phyloP scores from a whole-genome alignment of 2,113 vertebrate species.

The Poecile atricapillus region DNA sequence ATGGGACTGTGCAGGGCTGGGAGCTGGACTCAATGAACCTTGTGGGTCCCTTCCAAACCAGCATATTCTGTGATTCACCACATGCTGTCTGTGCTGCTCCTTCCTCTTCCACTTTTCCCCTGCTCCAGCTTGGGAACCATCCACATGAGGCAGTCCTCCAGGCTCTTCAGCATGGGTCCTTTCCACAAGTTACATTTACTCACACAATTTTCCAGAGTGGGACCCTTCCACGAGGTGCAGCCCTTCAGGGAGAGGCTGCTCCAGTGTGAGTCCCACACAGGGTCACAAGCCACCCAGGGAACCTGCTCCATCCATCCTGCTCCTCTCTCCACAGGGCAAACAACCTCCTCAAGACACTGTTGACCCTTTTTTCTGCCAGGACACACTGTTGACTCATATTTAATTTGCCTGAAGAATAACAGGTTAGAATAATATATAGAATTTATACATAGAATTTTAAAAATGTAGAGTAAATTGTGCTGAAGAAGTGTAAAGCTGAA shows the following conservation, averaged over 20 bases:
- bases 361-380: not conserved
- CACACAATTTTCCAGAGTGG: not conserved
- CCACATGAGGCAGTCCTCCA: no score
- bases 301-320: accelerated
- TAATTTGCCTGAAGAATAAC: not conserved
- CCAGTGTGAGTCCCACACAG: accelerated
- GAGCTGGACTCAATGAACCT: not conserved
- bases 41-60: not conserved
- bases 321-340: not conserved
- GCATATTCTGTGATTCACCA: not conserved
- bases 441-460: not conserved
- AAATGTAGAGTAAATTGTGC: not conserved
- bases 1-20: not conserved
- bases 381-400: not conserved
- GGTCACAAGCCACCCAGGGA: not conserved
- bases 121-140: not conserved
- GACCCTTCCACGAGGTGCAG: not conserved
- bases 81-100: accelerated
- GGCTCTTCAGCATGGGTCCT: not conserved
- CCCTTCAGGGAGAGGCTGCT: not conserved
- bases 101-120: not conserved
- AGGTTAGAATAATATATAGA: not conserved
- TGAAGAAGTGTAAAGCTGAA: not conserved
- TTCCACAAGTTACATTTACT: not conserved
- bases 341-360: not conserved